Evolutionary conservation across 2,888 invertebrate species (phyloP).

Genomic region (Bembecia ichneumoniformis): DNA sequence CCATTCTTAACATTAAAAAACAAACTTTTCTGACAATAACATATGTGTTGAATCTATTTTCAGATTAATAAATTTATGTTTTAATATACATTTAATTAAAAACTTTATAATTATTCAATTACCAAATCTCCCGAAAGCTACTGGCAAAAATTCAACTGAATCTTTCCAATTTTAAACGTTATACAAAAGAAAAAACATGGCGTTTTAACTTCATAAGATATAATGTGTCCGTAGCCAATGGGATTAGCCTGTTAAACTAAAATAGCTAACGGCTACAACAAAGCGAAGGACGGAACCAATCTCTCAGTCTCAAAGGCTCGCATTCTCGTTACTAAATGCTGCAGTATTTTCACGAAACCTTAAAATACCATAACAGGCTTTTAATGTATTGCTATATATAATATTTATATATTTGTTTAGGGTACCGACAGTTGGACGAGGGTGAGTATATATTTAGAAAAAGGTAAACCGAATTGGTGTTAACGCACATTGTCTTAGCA

Average conservation of each 20-base stretch:
- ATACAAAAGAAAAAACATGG: too few species aligned
- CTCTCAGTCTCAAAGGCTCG: background rate
- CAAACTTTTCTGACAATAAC: too few species aligned
- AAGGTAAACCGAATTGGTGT: conserved; percentile 11
- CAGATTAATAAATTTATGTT: too few species aligned
- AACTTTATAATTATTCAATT: too few species aligned
- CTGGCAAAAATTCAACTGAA: too few species aligned
- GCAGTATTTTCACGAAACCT: too few species aligned
- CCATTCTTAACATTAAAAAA: too few species aligned
- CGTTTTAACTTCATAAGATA: background rate
- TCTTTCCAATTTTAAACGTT: too few species aligned
- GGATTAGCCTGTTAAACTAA: background rate
- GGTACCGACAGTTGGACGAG: conserved; percentile 53
- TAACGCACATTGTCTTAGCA: conserved; percentile 11
- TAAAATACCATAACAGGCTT: background rate
- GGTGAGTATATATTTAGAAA: conserved; percentile 33
- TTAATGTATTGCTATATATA: background rate
- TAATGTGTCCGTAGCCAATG: background rate
- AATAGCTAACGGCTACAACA: background rate
- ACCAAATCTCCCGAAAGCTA: too few species aligned
- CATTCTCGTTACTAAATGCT: too few species aligned
- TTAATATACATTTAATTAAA: too few species aligned
- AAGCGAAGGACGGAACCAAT: background rate
- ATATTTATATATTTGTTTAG: conserved; percentile 38
- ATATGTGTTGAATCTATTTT: too few species aligned